Evolutionary conservation across 2,797 vertebrate genomes (phyloP), one percentile per base, ranked within the genome.

Genomic region (Australoheros facetus): DNA sequence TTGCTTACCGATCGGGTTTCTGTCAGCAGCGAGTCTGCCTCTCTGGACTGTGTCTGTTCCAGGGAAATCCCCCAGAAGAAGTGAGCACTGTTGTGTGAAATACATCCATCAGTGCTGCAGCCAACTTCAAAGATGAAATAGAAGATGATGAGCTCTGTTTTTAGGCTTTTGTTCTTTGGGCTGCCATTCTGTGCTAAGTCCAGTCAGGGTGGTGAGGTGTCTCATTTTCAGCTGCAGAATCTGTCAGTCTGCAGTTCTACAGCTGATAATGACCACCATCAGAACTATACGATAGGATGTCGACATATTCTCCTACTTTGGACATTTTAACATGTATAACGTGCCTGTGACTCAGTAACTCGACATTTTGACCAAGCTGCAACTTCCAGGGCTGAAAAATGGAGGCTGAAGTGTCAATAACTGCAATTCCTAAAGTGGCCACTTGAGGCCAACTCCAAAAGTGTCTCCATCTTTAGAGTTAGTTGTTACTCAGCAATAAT

Each of bases 31-130:
- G 11, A 32, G 17, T 21, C 77, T 28, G 7, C 34, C 53, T 28
- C 12, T 55, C 45, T 66, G 42, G 59, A 75, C 17, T 58, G 12
- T 4, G 12, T 79, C 39, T 58, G 60, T 76, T 76, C 4, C 42
- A 76, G 48, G 42, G 4, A 78, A 77, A 59, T 54, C 56, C 45
- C 32, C 26, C 55, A 30, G 1, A 59, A 60, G 32, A 78, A 78
- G 30, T 55, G 16, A 71, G 54, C 19, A 16, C 5, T 21, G 48
- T 34, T 54, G 51, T 60, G n/a, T 60, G 48, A 60, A 59, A 59
- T 6, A 6, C 3, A 28, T 42, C 48, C 26, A 17, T 71, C 58
- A 11, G 23, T 42, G 7, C 69, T 60, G 45, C 12, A 54, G 48
- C 57, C 51, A 48, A 48, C 42, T 19, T 48, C 19, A 48, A 66